phyloP scores from a whole-genome alignment of 92 coral and sea anemone species.

The Phenganax marumi region DNA sequence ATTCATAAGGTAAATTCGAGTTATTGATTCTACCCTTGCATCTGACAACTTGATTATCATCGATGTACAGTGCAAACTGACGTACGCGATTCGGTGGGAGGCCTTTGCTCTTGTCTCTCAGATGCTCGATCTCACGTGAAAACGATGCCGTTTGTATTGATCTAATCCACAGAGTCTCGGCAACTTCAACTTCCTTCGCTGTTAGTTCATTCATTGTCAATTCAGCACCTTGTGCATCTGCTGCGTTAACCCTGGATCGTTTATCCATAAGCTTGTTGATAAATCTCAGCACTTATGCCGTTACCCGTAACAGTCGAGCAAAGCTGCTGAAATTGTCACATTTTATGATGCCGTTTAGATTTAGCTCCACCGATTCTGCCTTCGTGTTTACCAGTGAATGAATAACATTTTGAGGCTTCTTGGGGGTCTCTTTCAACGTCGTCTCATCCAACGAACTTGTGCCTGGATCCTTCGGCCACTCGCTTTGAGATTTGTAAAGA shows the following conservation, averaged over 20 bases:
- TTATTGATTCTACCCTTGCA: conserved; percentile 49
- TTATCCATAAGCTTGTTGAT: conserved; percentile 6
- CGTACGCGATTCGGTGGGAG: conserved; percentile 28
- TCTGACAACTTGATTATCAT: conserved; percentile 39
- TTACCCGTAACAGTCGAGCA: conserved; percentile 25
- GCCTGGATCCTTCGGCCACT: conserved; percentile 59
- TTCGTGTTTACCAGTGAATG: conserved; percentile 28
- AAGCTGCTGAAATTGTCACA: conserved; percentile 36
- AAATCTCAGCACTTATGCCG: conserved; percentile 44
- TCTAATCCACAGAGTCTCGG: conserved; percentile 61
- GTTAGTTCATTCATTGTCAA: conserved; percentile 34
- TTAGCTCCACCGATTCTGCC: conserved; percentile 8
- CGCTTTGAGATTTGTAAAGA: conserved; percentile 40
- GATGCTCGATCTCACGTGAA: conserved; percentile 50
- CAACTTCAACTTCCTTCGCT: conserved; percentile 49
- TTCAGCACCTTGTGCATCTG: not conserved
- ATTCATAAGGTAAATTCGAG: conserved; percentile 4
- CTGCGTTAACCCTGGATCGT: not conserved
- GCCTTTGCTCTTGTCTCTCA: conserved; percentile 22
- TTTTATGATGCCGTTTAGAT: conserved; percentile 44
- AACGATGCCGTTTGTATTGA: conserved; percentile 58
- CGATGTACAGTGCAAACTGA: conserved; percentile 58
- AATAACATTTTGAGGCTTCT: conserved; percentile 15
- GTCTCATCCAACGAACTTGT: conserved; percentile 17
- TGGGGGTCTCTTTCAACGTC: conserved; percentile 28